Conservation (phyloP, 1,140 invertebrate genomes). For the Cardiocondyla obscurior region DNA sequence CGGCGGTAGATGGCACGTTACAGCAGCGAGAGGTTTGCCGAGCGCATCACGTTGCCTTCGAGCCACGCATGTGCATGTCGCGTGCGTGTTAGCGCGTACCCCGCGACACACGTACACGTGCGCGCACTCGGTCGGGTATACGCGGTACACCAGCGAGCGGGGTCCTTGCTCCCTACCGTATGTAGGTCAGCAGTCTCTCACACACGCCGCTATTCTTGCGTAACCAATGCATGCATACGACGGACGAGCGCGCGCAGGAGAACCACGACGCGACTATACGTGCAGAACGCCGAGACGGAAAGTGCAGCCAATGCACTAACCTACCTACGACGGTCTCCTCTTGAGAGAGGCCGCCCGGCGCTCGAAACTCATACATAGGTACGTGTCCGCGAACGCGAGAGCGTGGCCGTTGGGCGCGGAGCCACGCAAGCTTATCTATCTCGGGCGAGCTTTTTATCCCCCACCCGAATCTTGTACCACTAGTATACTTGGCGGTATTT, state of each 20-base stretch:
- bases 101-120: neutral
- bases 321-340: slow-evolving; percentile 70
- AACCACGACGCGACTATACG: slow-evolving; percentile 59
- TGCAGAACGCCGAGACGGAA: slow-evolving; percentile 66
- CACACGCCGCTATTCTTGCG: slow-evolving; percentile 83
- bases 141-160: slow-evolving; percentile 74
- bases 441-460: slow-evolving; percentile 64
- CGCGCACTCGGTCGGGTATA: slow-evolving; percentile 49
- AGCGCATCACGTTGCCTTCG: slow-evolving; percentile 49
- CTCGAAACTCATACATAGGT: slow-evolving; percentile 17
- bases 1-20: slow-evolving; percentile 72
- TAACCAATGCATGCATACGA: slow-evolving; percentile 83
- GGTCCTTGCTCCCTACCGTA: slow-evolving; percentile 84
- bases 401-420: slow-evolving; percentile 55
- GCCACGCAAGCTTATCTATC: slow-evolving; percentile 65
- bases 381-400: neutral
- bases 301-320: slow-evolving; percentile 73
- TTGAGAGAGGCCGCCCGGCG: slow-evolving; percentile 61
- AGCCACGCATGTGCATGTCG: slow-evolving; percentile 45
- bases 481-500: slow-evolving; percentile 47
- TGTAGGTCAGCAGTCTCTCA: slow-evolving; percentile 84
- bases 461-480: slow-evolving; percentile 58
- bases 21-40: slow-evolving; percentile 47
- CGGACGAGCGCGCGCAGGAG: slow-evolving; percentile 40
- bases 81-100: slow-evolving; percentile 12